A percentile compares a stretch with the other conserved stretches of the same genome.
Conservation (phyloP, 2,797 vertebrate genomes). For the Prionace glauca region DNA sequence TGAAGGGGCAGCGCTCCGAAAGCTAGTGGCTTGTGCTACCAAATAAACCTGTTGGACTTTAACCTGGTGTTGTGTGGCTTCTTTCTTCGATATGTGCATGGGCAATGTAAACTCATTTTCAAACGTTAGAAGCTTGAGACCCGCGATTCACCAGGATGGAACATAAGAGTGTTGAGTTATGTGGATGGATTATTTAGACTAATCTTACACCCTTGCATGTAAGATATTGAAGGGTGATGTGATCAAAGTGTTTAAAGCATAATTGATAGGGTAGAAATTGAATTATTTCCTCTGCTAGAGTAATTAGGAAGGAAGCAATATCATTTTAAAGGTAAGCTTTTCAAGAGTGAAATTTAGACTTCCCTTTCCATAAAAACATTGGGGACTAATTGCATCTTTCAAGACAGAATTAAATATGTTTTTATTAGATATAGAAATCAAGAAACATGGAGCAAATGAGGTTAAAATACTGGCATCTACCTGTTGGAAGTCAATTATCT, state of each 20-base stretch:
- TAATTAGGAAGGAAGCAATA: background rate
- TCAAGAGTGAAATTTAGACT: background rate
- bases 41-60: too few species aligned
- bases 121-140: background rate
- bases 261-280: background rate
- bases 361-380: background rate
- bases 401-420: background rate
- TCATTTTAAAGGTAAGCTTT: background rate
- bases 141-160: background rate
- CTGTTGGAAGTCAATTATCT: too few species aligned
- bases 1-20: too few species aligned
- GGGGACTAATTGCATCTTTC: background rate
- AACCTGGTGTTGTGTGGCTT: too few species aligned
- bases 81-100: background rate
- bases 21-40: too few species aligned
- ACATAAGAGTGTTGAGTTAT: background rate
- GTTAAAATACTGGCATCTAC: too few species aligned
- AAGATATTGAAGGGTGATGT: background rate
- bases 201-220: background rate
- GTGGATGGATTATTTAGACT: background rate
- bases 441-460: background rate
- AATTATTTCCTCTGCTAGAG: background rate
- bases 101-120: background rate
- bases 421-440: background rate
- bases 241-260: too few species aligned